Evolutionary conservation across 2,113 vertebrate species (phyloP).

Genomic region (Typhlomys cinereus): DNA sequence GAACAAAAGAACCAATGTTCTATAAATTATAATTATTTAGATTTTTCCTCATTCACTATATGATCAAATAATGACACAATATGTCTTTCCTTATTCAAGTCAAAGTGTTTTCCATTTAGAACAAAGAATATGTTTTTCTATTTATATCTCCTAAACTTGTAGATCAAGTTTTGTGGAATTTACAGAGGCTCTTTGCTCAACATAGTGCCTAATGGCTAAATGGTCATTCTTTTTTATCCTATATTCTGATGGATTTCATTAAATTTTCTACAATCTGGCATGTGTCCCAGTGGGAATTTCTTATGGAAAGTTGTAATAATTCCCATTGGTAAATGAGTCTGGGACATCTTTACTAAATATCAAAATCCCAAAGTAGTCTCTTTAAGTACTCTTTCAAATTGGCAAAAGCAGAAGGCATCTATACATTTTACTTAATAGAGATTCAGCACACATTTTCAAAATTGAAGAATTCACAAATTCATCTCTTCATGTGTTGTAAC

Average conservation of each 20-base stretch:
- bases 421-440: background rate
- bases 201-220: background rate
- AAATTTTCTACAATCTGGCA: background rate
- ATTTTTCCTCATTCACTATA: too few relatives aligned
- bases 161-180: background rate
- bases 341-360: background rate
- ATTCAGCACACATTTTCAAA: background rate
- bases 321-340: background rate
- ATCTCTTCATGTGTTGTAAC: background rate
- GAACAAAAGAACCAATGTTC: background rate
- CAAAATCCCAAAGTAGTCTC: slow-evolving; percentile 16
- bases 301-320: slow-evolving; percentile 30
- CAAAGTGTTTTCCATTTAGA: background rate
- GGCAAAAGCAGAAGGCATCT: background rate
- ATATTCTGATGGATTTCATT: background rate
- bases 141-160: background rate
- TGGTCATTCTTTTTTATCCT: background rate
- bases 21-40: background rate
- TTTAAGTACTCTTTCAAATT: slow-evolving; percentile 37
- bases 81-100: background rate
- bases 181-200: background rate
- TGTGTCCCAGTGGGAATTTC: background rate
- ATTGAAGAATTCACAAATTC: background rate
- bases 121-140: background rate
- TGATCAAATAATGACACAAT: background rate